phyloP scores from a whole-genome alignment of 2,113 vertebrate species.

The Progne subis region DNA sequence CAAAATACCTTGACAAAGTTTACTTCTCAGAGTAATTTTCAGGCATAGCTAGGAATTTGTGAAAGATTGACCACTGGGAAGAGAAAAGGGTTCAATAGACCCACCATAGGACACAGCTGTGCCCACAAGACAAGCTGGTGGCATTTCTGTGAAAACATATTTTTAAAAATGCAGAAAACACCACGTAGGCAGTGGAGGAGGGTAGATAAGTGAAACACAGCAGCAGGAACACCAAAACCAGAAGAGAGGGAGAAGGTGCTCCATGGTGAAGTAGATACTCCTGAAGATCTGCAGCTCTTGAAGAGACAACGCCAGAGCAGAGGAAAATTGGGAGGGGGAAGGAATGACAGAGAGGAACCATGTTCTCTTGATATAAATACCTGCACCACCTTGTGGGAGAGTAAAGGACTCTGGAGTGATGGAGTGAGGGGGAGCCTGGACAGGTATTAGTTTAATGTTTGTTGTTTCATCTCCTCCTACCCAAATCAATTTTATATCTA shows the following conservation, averaged over 20 bases:
- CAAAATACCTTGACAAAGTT: neutral
- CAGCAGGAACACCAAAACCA: neutral
- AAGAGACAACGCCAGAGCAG: neutral
- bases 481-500: neutral
- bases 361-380: neutral
- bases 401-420: neutral
- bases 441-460: neutral
- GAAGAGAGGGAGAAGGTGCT: neutral
- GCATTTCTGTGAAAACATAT: rapidly evolving
- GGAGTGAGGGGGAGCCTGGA: neutral
- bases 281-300: neutral
- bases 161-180: neutral
- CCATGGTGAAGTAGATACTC: neutral
- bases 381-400: neutral
- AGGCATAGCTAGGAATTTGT: neutral
- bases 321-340: neutral
- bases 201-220: neutral
- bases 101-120: neutral
- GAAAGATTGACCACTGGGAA: neutral
- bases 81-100: neutral
- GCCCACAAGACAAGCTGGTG: neutral
- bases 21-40: neutral
- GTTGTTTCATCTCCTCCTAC: neutral
- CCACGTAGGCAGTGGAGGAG: neutral
- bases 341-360: rapidly evolving